phyloP scores from a whole-genome alignment of 2,797 vertebrate genomes.

The Pseudomugil tenellus region DNA sequence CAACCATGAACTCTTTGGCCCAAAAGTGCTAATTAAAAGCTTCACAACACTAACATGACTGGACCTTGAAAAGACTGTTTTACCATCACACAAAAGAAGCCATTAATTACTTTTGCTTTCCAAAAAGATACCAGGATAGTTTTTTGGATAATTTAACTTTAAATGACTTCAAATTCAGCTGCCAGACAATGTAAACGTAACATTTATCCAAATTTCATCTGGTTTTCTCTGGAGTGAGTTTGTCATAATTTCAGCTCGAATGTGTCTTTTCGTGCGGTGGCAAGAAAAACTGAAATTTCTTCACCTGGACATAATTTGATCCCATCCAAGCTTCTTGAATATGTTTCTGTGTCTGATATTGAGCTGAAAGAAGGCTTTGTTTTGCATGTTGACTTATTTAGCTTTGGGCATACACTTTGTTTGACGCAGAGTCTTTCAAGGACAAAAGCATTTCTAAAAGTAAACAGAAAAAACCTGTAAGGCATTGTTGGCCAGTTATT shows the following conservation, averaged over 20 bases:
- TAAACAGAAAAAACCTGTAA: constrained; percentile 48
- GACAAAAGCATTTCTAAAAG: constrained; percentile 13
- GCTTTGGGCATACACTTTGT: constrained; percentile 48
- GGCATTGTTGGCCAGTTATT: constrained; percentile 11
- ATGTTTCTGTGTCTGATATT: constrained; percentile 27
- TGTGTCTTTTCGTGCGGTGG: constrained; percentile 17
- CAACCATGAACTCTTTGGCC: neutral
- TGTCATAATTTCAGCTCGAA: constrained; percentile 10
- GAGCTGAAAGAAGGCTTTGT: constrained; percentile 48
- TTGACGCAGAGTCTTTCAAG: constrained; percentile 48
- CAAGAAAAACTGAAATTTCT: constrained; percentile 11
- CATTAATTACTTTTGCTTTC: neutral
- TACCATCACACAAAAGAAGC: neutral
- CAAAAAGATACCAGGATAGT: neutral
- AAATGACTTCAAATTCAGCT: constrained; percentile 2
- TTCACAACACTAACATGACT: neutral
- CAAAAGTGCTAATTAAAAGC: neutral
- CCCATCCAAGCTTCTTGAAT: constrained; percentile 26
- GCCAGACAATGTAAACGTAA: constrained; percentile 18
- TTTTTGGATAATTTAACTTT: neutral
- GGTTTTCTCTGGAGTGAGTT: constrained; percentile 26
- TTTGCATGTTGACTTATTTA: constrained; percentile 31
- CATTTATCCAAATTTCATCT: constrained; percentile 39
- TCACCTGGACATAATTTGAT: constrained; percentile 6
- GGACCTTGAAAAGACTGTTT: neutral